Base-by-base conservation (phyloP, 2,797 vertebrate species). In the Ispidina lecontei region DNA sequence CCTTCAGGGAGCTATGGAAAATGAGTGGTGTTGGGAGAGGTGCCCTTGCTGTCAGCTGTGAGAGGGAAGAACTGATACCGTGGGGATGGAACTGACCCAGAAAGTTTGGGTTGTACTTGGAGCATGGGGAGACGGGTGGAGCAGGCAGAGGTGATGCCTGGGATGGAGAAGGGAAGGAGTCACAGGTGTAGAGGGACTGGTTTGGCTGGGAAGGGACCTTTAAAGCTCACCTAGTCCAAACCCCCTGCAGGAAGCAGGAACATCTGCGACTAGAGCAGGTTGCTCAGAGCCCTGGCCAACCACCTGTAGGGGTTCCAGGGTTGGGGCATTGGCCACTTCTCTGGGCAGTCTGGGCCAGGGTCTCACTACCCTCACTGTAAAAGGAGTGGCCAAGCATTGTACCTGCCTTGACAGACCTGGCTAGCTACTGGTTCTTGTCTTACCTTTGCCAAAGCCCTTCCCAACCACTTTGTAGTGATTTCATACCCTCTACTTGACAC, bases 1-100 rank as follows among this genome's bases (percentile, higher is more conserved):
- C 0, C 26, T 31, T 15, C 49, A n/a, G 44, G 65, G 35, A 64
- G 64, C 44, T 51, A 0, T 12, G 8, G 4, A 4, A 33, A 25
- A 6, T 7, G 11, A 4, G 39, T 1, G 14, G 35, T 43, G 3
- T 6, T 41, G 7, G 73, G 33, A 33, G 37, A 26, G 21, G 28
- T 26, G 54, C 7, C 65, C 19, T 59, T 18, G 33, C 56, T 69
- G 33, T 31, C 33, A 44, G 59, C 68, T 39, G n/a, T 2, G 0
- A 12, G 56, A 22, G 54, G 31, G 37, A 65, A 60, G 68, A 28
- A 3, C 43, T 28, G 68, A 2, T 5, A 6, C 0, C 8, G 59
- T 33, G 55, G 56, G 44, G 55, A n/a, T 19, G 54, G 59, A 26
- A 26, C 20, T 17, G 35, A 4, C 62, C 4, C 1, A 1, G 56